phyloP scores from a whole-genome alignment of 2,888 invertebrate species.

The Anodontia alba region DNA sequence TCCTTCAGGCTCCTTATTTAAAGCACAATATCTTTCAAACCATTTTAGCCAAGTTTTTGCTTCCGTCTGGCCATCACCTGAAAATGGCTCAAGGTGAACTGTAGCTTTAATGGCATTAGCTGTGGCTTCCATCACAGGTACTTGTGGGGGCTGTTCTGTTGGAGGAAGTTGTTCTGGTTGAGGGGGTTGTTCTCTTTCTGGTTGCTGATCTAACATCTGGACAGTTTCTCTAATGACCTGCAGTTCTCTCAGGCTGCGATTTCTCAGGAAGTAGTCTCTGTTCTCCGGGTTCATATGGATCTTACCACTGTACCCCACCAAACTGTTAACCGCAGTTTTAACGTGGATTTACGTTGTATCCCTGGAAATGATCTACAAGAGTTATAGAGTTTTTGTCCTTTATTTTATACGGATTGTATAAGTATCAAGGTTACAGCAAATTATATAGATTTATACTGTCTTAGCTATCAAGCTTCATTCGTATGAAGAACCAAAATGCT shows the following conservation, averaged over 20 bases:
- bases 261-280: not conserved
- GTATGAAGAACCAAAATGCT: too few species aligned
- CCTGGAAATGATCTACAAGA: not conserved
- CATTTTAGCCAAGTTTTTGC: not conserved
- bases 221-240: not conserved
- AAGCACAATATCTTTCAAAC: not conserved
- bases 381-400: not conserved
- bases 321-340: not conserved
- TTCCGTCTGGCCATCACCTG: not conserved
- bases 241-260: not conserved
- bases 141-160: not conserved
- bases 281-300: not conserved
- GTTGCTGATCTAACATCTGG: not conserved
- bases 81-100: not conserved
- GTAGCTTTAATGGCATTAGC: not conserved
- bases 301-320: constrained; percentile 2
- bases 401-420: not conserved
- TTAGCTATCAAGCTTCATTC: not conserved
- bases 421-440: not conserved
- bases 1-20: not conserved
- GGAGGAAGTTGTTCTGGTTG: not conserved
- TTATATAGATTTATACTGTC: not conserved
- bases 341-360: not conserved
- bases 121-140: not conserved
- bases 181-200: not conserved